phyloP scores from a whole-genome alignment of 1,140 invertebrate genomes.

The Coenobita brevimanus region DNA sequence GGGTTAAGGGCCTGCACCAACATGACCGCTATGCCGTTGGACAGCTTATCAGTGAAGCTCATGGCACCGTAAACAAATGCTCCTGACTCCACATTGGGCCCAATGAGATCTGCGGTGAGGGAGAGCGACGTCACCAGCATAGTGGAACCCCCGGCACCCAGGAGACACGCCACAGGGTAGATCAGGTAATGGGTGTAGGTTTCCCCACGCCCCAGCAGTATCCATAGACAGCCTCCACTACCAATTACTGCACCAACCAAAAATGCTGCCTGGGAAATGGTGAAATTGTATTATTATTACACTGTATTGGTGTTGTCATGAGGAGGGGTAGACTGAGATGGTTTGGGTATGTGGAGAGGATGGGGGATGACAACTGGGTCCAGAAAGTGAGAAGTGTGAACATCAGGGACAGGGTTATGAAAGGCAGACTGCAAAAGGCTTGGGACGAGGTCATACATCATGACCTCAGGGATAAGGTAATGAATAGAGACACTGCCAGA shows the following conservation, averaged over 20 bases:
- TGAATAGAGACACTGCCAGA: too few relatives aligned
- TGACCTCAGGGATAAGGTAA: too few relatives aligned
- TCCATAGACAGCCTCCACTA: slow-evolving; percentile 8
- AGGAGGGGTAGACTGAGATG: too few relatives aligned
- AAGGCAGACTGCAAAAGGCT: too few relatives aligned
- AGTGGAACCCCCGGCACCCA: slow-evolving; percentile 88
- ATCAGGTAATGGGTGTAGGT: slow-evolving; percentile 80
- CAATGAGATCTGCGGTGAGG: slow-evolving; percentile 92
- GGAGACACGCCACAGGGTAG: slow-evolving; percentile 82
- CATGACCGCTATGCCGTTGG: slow-evolving; percentile 88
- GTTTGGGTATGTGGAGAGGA: too few relatives aligned
- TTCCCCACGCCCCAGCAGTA: slow-evolving; percentile 75
- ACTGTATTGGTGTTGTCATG: too few relatives aligned
- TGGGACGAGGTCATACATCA: too few relatives aligned
- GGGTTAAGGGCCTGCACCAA: slow-evolving; percentile 80
- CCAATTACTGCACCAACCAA: slow-evolving; percentile 58
- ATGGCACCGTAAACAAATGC: slow-evolving; percentile 97
- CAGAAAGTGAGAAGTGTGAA: too few relatives aligned
- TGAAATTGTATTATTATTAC: too few relatives aligned
- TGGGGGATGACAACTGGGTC: too few relatives aligned
- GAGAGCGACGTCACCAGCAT: slow-evolving; percentile 92
- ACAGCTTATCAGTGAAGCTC: slow-evolving; percentile 95
- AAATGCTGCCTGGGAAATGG: slow-evolving; percentile 64
- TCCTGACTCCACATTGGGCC: slow-evolving; percentile 83
- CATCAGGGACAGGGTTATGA: too few relatives aligned